These are phyloP conservation scores for Bolborhynchus lineola DNA, from an alignment of 2,113 vertebrate species.

Conservation along the genomic window DNA sequence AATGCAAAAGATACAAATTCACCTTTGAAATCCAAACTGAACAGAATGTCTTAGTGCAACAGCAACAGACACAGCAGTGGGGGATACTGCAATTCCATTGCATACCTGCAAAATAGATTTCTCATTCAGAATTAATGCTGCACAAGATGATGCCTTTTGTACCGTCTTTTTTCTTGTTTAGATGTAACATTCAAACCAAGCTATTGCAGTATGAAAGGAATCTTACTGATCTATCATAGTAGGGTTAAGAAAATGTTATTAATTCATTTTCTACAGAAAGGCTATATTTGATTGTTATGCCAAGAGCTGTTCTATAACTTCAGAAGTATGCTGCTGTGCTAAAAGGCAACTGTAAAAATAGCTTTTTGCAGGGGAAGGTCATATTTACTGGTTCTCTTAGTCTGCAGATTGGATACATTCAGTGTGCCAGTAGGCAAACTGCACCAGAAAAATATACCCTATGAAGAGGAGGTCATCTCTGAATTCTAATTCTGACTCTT, in stretches of 20 bases:
- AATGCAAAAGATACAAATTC: neutral
- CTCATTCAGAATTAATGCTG: neutral
- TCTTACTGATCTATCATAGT: neutral
- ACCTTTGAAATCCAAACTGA: conserved; percentile 62
- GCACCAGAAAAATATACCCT: neutral
- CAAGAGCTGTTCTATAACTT: neutral
- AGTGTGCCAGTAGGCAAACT: neutral
- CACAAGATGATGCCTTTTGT: neutral
- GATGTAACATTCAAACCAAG: neutral
- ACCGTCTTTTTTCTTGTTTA: neutral
- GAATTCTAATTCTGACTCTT: neutral
- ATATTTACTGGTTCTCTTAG: neutral
- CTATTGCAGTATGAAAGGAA: neutral
- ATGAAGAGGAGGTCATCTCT: neutral
- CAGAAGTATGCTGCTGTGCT: neutral
- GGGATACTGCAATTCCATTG: conserved; percentile 75
- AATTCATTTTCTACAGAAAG: neutral
- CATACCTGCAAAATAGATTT: conserved; percentile 72
- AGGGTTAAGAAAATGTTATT: neutral
- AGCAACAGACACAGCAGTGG: conserved; percentile 59
- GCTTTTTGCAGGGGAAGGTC: neutral
- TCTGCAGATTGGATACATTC: neutral
- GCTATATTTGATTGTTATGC: neutral
- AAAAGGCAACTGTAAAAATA: neutral
- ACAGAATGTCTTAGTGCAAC: conserved; percentile 68